A percentile compares a stretch with the other conserved stretches of the same genome.
Conservation (phyloP, 2,113 vertebrate species). For the Macrotis lagotis region DNA sequence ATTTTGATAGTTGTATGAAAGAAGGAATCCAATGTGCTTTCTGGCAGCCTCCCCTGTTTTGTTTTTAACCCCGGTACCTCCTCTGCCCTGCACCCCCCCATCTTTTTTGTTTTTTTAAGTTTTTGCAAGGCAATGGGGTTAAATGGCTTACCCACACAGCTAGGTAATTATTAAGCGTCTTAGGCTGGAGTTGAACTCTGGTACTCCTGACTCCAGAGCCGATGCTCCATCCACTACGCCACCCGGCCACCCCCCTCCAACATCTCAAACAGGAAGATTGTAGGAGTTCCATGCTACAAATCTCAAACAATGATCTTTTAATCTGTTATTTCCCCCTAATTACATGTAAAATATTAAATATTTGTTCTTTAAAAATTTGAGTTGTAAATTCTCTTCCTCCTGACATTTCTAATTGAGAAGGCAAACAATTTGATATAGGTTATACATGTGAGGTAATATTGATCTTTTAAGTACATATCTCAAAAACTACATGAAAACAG, state of each 20-base stretch:
- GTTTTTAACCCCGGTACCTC: not conserved
- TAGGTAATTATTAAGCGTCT: too few relatives aligned
- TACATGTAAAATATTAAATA: not conserved
- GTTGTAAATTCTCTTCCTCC: not conserved
- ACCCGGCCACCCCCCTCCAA: too few relatives aligned
- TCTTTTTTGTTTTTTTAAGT: too few relatives aligned
- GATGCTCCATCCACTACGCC: too few relatives aligned
- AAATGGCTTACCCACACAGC: too few relatives aligned
- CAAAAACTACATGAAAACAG: too few relatives aligned
- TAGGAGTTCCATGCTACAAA: not conserved
- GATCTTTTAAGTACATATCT: not conserved
- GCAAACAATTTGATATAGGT: not conserved
- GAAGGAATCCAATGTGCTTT: not conserved
- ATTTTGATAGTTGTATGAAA: not conserved
- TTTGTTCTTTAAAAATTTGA: not conserved
- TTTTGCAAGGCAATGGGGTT: too few relatives aligned
- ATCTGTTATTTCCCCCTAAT: not conserved
- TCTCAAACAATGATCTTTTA: not conserved
- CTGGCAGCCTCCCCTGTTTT: not conserved
- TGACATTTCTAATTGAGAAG: not conserved
- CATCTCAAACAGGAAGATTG: not conserved
- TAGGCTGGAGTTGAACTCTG: too few relatives aligned
- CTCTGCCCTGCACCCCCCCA: too few relatives aligned
- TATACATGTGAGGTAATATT: not conserved
- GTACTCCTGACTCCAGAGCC: too few relatives aligned